A percentile compares a stretch with the other conserved stretches of the same genome.
These are phyloP conservation scores for Setophaga kirtlandii DNA, from an alignment of 2,113 vertebrate genomes.

Conservation along the genomic window DNA sequence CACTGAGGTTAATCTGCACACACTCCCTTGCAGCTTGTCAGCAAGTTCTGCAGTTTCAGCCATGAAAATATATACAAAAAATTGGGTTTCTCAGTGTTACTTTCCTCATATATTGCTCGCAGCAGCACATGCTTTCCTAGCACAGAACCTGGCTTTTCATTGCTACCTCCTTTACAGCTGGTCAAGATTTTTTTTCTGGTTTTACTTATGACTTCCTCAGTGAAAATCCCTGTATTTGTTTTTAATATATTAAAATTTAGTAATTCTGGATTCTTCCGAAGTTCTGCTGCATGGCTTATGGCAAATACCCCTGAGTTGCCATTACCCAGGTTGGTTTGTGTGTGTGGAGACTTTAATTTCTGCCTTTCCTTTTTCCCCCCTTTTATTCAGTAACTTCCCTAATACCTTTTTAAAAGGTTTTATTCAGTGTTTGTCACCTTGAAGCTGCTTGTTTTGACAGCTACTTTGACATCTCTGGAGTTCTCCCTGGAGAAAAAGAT, in stretches of 20 bases:
- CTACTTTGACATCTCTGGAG: not conserved
- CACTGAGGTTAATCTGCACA: not conserved
- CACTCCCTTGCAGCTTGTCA: not conserved
- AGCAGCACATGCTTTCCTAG: not conserved
- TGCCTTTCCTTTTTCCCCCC: not conserved
- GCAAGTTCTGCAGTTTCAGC: not conserved
- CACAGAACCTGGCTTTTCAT: not conserved
- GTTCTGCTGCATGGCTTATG: conserved; percentile 33
- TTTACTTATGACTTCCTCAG: conserved; percentile 46
- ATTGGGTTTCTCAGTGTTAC: not conserved
- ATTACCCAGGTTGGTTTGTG: not conserved
- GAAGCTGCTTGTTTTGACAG: not conserved
- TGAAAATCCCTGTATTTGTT: conserved; percentile 17
- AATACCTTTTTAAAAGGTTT: not conserved
- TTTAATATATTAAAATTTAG: conserved; percentile 58
- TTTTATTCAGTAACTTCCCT: not conserved
- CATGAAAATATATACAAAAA: not conserved
- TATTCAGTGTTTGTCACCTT: not conserved
- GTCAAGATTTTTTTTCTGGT: not conserved
- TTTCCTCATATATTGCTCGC: not conserved
- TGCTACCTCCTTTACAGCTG: conserved; percentile 17
- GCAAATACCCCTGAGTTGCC: not conserved
- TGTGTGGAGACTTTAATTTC: not conserved
- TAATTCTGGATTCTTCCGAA: not conserved
- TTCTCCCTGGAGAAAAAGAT: not conserved